Evolutionary conservation across 1,140 invertebrate genomes (phyloP), one percentile per base, ranked within the genome.

Genomic region (Caerostris extrusa): DNA sequence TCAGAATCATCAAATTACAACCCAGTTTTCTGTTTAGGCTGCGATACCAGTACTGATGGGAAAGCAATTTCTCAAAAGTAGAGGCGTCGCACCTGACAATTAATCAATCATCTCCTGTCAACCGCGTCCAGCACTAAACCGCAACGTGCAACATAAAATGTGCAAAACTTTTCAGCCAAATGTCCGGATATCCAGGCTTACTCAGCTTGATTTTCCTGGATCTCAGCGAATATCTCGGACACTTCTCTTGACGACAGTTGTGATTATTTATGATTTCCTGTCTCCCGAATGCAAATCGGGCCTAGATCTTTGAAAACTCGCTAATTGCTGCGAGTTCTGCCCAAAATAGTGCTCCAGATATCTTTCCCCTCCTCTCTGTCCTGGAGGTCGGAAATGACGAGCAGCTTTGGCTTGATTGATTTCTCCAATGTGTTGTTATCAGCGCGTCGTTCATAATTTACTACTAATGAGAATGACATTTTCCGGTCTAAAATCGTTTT

Each of bases 181-280:
- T 57, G 55, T 69, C 12, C 55, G 69, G 56, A 89, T n/a, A 92
- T 83, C 90, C 90, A 83, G 83, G 12, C 91, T 57, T 67, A 86
- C 53, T 88, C 92, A 87, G 83, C 91, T 67, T 17, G 77, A 85
- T 64, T 82, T 81, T 71, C 77, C 10, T 17, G 17, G 50, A 91
- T 82, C 82, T 85, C 50, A 83, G 82, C 77, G 60, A 64, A 64
- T 85, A 53, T 61, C 77, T 85, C 53, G 53, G 61, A 58, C 83
- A 93, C 64, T 93, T 93, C 90, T 50, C 77, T 57, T 50, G 10
- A 3, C 69, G 50, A 58, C 64, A 81, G 50, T 91, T 57, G 57
- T 61, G 92, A 57, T 93, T 93, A 93, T 93, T 93, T 93, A 93
- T 93, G 92, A 93, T 93, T 93, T 93, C 57, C 71, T 53, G 90